These are phyloP conservation scores for Hybognathus amarus DNA, from an alignment of 2,797 vertebrate genomes.

Conservation along the genomic window DNA sequence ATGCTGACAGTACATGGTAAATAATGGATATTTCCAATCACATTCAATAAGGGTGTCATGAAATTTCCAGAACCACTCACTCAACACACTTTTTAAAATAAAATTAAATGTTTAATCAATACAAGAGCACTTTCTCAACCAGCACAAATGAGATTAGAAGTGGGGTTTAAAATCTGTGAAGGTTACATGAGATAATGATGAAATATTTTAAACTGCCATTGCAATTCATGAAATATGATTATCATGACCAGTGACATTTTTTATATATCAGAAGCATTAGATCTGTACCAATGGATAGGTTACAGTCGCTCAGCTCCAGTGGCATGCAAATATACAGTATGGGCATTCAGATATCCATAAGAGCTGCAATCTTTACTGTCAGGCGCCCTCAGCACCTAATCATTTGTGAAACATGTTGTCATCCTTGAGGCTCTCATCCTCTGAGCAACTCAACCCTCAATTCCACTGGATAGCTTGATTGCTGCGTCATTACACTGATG, in stretches of 20 bases:
- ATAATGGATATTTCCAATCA: background rate
- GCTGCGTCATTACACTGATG: conserved; percentile 49
- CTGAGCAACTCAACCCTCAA: conserved; percentile 30
- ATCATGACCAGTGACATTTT: background rate
- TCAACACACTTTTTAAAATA: background rate
- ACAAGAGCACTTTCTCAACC: background rate
- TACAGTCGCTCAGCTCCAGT: background rate
- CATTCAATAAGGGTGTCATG: background rate
- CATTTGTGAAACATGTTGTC: conserved; percentile 52
- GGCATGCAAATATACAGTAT: background rate
- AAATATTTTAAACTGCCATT: background rate
- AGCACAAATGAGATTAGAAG: background rate
- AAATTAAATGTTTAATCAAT: background rate
- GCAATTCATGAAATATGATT: background rate
- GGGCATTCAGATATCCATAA: background rate
- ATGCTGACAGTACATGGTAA: background rate
- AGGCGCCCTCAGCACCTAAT: conserved; percentile 44
- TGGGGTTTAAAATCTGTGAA: background rate
- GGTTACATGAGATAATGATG: background rate
- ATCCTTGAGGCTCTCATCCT: conserved; percentile 49
- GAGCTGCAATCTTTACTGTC: conserved; percentile 48
- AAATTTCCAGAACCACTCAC: background rate
- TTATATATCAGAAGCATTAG: background rate
- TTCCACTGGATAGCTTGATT: conserved; percentile 48
- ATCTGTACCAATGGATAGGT: background rate